Evolutionary conservation across 2,797 vertebrate genomes (phyloP).

Genomic region (Dryobates pubescens): DNA sequence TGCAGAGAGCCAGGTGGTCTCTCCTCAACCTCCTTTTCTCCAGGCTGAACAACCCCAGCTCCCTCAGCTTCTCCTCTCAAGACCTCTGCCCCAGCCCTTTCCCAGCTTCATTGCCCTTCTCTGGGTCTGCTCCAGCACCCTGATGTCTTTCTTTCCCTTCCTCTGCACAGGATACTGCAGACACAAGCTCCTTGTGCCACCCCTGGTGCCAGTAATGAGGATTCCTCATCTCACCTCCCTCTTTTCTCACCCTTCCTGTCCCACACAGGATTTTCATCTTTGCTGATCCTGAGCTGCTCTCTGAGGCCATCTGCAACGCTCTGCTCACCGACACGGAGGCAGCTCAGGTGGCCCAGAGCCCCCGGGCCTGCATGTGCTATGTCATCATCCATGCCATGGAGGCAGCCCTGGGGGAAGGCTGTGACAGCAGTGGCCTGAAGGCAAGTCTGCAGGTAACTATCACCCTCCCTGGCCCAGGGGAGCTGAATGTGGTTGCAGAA

Average conservation of each 20-base stretch:
- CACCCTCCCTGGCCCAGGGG: no score
- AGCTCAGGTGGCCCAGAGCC: slow-evolving; percentile 71
- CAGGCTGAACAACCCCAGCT: no score
- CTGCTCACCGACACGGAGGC: slow-evolving; percentile 82
- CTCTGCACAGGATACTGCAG: not conserved
- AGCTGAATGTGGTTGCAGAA: no score
- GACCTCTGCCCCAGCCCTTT: no score
- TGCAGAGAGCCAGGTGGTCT: no score
- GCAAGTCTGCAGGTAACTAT: slow-evolving; percentile 82
- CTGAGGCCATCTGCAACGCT: slow-evolving; percentile 79
- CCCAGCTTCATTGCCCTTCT: no score
- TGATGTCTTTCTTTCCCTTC: not conserved
- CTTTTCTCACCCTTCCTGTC: not conserved
- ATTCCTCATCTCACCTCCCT: not conserved
- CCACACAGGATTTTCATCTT: slow-evolving; percentile 88
- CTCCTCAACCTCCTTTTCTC: no score
- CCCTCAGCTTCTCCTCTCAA: no score
- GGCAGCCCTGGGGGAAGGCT: slow-evolving; percentile 83
- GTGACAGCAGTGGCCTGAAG: slow-evolving; percentile 73
- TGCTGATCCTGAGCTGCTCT: slow-evolving; percentile 88
- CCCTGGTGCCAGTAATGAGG: accelerated
- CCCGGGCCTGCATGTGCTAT: slow-evolving; percentile 59
- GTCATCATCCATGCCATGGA: slow-evolving; percentile 87
- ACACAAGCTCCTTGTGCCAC: accelerated
- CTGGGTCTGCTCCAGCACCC: no score